phyloP scores from a whole-genome alignment of 2,797 vertebrate genomes.

The Chrysocyon brachyurus region DNA sequence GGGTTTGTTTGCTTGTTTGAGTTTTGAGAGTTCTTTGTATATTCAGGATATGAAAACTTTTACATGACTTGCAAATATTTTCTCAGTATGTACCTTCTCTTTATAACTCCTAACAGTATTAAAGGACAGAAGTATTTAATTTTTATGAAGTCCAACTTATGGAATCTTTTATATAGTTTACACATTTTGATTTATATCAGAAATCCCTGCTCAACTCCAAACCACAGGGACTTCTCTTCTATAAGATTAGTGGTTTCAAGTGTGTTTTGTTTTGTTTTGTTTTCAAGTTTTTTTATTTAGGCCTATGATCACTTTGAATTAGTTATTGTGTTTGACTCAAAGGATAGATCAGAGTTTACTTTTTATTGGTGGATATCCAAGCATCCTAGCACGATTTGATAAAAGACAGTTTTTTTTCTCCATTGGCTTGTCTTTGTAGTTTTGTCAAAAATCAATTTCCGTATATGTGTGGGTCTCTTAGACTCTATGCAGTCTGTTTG shows the following conservation, averaged over 20 bases:
- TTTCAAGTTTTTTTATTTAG: background rate
- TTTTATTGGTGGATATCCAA: background rate
- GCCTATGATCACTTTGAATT: background rate
- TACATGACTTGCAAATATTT: background rate
- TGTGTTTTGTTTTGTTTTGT: no score
- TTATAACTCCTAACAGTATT: background rate
- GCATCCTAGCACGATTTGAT: background rate
- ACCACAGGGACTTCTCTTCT: background rate
- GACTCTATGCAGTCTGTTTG: background rate
- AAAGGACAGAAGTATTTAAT: background rate
- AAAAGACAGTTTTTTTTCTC: background rate
- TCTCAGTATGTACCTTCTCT: background rate
- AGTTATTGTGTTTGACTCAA: background rate
- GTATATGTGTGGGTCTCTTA: background rate
- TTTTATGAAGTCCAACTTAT: background rate
- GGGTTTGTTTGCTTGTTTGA: background rate
- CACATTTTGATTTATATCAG: background rate
- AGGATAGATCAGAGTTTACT: background rate
- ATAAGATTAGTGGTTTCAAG: background rate
- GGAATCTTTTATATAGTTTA: background rate
- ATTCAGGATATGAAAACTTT: background rate
- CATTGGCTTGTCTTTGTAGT: background rate
- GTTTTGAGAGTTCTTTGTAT: background rate
- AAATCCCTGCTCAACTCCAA: background rate
- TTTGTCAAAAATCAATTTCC: background rate